phyloP scores from a whole-genome alignment of 2,888 invertebrate genomes.

The Aspidiotus rigidus region DNA sequence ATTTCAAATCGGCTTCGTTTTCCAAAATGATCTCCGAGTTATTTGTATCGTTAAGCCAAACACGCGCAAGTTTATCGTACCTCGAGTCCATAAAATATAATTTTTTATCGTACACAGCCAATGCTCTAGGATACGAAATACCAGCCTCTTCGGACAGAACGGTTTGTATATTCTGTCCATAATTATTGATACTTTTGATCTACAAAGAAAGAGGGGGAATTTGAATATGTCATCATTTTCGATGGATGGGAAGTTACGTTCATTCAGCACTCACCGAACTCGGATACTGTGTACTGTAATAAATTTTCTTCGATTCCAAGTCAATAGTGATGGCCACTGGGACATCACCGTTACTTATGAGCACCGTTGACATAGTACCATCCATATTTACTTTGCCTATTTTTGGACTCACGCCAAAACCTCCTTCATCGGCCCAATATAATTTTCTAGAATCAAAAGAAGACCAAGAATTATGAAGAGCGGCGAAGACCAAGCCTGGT shows the following conservation, averaged over 20 bases:
- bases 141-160: conserved; percentile 61
- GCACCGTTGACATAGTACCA: conserved; percentile 65
- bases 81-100: conserved; percentile 80
- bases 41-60: conserved; percentile 69
- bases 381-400: conserved; percentile 89
- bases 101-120: conserved; percentile 70
- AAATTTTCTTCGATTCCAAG: conserved; percentile 68
- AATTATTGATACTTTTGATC: conserved; percentile 55
- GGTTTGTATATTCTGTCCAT: conserved; percentile 59
- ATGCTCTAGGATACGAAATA: conserved; percentile 67
- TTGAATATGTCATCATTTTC: background rate
- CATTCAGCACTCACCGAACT: conserved; percentile 49
- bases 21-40: conserved; percentile 66
- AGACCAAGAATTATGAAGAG: conserved; percentile 1
- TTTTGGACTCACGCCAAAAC: conserved; percentile 77
- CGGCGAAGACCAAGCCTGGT: conserved; percentile 6
- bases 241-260: background rate
- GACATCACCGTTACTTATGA: conserved; percentile 56
- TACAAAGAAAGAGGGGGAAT: conserved; percentile 34
- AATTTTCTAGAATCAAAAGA: conserved; percentile 51
- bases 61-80: conserved; percentile 79
- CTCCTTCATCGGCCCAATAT: conserved; percentile 96
- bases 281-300: conserved; percentile 75
- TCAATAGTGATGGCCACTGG: conserved; percentile 83
- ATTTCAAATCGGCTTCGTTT: conserved; percentile 79